Evolutionary conservation across 1,140 invertebrate species (phyloP), one percentile per base, ranked within the genome.

Genomic region (Onthophagus taurus): DNA sequence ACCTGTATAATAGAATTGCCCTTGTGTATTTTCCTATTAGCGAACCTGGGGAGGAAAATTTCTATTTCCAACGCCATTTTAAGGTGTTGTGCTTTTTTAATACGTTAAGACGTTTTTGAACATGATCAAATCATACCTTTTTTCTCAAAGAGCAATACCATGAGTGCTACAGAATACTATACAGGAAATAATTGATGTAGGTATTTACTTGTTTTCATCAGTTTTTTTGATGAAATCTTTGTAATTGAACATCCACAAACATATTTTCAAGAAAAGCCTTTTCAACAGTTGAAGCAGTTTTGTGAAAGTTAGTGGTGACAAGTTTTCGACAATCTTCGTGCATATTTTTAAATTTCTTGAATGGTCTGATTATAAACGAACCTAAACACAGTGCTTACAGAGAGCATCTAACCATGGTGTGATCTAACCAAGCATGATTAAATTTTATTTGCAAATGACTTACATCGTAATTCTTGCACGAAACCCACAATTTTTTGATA

Each of bases 151-250:
- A 18, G 52, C 47, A 31, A 59, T 37, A 52, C 55, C 50, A 49
- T 59, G 57, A 14, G 37, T 49, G 19, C 53, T 47, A 39, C 42
- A 49, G 52, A 56, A 55, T 45, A 57, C 38, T 13, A 57, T 53
- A 38, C 36, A 50, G 41, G 49, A 55, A 51, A 52, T 48, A 47
- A 51, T 51, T 43, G 42, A 54, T 49, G 42, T 43, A 30, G 53
- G 44, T 41, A 48, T 49, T 31, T 45, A 21, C 24, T 23, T 39
- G 37, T 39, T 21, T 39, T 31, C 36, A 21, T 37, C 29, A 42
- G 49, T 45, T 42, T 31, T 38, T 36, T 21, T 50, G 16, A 29
- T 47, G 36, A 36, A 6, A 23, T 44, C 34, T 37, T 44, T 49
- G 44, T 17, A 56, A 23, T 41, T 52, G 43, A 9, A 48, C 16